A percentile compares a stretch with the other conserved stretches of the same genome.
Conservation (phyloP, 35 echinoderm and acorn worm species). For the Amphiura filiformis region DNA sequence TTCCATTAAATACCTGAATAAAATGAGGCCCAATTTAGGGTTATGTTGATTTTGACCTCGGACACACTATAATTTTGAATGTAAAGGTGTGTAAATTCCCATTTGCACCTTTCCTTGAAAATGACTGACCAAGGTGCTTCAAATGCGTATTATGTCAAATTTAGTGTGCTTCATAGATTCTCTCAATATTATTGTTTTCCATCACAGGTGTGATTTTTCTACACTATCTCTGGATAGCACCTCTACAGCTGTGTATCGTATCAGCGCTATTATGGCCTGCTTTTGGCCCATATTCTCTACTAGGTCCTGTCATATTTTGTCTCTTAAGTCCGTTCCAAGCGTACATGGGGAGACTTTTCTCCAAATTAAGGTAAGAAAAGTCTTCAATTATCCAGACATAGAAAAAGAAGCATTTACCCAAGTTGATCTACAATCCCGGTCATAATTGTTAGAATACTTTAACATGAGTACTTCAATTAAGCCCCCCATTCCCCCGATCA, state of each 20-base stretch:
- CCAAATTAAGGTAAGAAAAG: conserved; percentile 90
- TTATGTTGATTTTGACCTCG: background rate
- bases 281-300: conserved; percentile 73
- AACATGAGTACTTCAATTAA: no score
- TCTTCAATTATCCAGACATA: no score
- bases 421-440: no score
- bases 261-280: conserved; percentile 45
- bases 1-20: no score
- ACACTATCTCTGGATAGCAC: conserved; percentile 80
- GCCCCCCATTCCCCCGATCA: no score
- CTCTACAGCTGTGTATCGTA: conserved; percentile 58
- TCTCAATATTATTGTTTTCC: no score
- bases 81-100: background rate
- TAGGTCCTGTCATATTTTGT: conserved; percentile 55
- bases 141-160: background rate
- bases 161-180: conserved; percentile 4
- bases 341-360: conserved; percentile 84
- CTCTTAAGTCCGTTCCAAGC: conserved; percentile 67
- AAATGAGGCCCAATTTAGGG: background rate
- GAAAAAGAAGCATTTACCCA: no score
- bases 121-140: no score
- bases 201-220: conserved; percentile 63
- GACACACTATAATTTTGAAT: background rate
- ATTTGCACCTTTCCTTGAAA: no score
- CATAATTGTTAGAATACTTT: no score